Evolutionary conservation across 92 coral and sea anemone genomes (phyloP).

Genomic region (Chrysogorgia sp.): DNA sequence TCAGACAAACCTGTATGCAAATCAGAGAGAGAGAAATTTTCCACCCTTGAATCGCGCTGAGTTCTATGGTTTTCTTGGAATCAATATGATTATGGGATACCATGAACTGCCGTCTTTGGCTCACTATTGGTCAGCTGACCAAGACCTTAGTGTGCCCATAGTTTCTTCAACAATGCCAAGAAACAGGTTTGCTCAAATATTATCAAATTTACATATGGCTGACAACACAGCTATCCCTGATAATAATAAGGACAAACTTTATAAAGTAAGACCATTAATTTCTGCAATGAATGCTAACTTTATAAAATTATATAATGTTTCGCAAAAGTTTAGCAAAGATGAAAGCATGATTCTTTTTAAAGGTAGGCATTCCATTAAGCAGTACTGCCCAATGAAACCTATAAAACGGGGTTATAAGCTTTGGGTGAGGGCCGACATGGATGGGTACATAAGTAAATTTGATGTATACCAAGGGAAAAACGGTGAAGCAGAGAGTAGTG

Average conservation of each 20-base stretch:
- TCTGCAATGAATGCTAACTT: slow-evolving; percentile 56
- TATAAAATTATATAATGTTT: slow-evolving; percentile 57
- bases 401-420: slow-evolving; percentile 64
- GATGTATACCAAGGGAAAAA: slow-evolving; percentile 64
- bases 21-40: slow-evolving; percentile 58
- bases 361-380: slow-evolving; percentile 68
- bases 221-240: slow-evolving; percentile 50
- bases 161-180: slow-evolving; percentile 48
- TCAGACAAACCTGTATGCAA: slow-evolving; percentile 61
- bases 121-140: slow-evolving; percentile 60
- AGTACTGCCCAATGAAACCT: slow-evolving; percentile 67
- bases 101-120: slow-evolving; percentile 63
- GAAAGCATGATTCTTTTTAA: slow-evolving; percentile 66
- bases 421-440: too few relatives aligned
- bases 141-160: slow-evolving; percentile 62
- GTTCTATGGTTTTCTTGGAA: slow-evolving; percentile 64
- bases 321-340: slow-evolving; percentile 54
- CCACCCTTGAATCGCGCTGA: slow-evolving; percentile 55
- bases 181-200: slow-evolving; percentile 50
- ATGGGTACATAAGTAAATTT: slow-evolving; percentile 63
- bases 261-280: slow-evolving; percentile 54
- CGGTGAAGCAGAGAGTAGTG: slow-evolving; percentile 33
- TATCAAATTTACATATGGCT: slow-evolving; percentile 48
- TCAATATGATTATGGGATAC: slow-evolving; percentile 63
- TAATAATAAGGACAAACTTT: slow-evolving; percentile 48